These are phyloP conservation scores for Cirrhinus mrigala DNA, from an alignment of 2,797 vertebrate genomes.

Conservation along the genomic window DNA sequence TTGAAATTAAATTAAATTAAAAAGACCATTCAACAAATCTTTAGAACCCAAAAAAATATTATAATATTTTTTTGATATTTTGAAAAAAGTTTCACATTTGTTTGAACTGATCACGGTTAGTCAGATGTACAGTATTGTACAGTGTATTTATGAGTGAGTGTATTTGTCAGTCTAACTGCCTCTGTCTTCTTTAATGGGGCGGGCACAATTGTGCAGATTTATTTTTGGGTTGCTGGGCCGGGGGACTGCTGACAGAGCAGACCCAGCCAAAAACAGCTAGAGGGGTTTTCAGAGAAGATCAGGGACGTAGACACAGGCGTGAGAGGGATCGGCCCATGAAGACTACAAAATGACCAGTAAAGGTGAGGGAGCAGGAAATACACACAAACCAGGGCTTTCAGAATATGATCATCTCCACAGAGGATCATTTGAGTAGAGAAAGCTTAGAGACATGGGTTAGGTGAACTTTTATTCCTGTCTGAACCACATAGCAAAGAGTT, in stretches of 20 bases:
- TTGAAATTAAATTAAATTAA: no score
- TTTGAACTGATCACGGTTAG: background rate
- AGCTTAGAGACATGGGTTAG: background rate
- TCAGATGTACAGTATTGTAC: background rate
- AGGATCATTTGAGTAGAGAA: conserved; percentile 2
- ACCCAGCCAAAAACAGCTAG: conserved; percentile 78
- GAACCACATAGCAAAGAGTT: conserved; percentile 2
- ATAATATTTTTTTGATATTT: no score
- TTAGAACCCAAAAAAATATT: no score
- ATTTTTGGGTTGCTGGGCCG: conserved; percentile 78
- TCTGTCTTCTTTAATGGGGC: conserved; percentile 59
- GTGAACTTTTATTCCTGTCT: background rate
- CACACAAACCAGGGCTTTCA: conserved; percentile 9
- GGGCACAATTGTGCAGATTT: conserved; percentile 71
- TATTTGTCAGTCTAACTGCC: conserved; percentile 25
- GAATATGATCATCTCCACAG: background rate
- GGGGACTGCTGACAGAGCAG: conserved; percentile 78
- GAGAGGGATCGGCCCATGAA: conserved; percentile 56
- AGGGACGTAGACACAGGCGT: conserved; percentile 57
- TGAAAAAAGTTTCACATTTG: no score
- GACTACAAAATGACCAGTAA: conserved; percentile 78
- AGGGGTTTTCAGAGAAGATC: conserved; percentile 63
- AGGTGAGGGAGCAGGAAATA: conserved; percentile 73
- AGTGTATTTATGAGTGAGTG: conserved; percentile 21
- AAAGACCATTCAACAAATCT: no score